Conservation (phyloP, 2,113 vertebrate genomes). For the Stegastes partitus region DNA sequence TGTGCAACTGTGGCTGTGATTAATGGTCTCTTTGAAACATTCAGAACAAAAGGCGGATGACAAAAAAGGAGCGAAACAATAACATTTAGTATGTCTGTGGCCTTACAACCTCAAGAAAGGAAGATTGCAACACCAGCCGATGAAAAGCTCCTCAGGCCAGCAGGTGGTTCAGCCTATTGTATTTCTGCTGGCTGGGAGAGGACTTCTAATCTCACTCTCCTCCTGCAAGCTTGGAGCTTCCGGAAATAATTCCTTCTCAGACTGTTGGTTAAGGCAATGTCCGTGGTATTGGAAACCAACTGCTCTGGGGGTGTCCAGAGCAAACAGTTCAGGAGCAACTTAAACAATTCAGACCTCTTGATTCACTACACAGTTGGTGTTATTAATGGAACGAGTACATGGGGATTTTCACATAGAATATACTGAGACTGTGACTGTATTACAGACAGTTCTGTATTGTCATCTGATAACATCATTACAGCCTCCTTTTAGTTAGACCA, state of each 20-base stretch:
- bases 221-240: constrained; percentile 67
- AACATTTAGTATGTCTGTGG: constrained; percentile 66
- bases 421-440: background rate
- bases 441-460: background rate
- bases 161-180: constrained; percentile 78
- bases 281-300: constrained; percentile 77
- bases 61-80: constrained; percentile 57
- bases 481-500: background rate
- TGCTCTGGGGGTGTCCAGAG: constrained; percentile 55
- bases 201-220: constrained; percentile 71
- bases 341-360: constrained; percentile 43
- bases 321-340: constrained; percentile 62
- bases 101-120: constrained; percentile 64
- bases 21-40: constrained; percentile 75
- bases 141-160: constrained; percentile 62
- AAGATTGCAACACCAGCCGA: constrained; percentile 58
- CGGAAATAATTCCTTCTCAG: constrained; percentile 80
- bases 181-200: constrained; percentile 59
- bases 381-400: constrained; percentile 4
- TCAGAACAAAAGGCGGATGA: constrained; percentile 43
- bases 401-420: background rate
- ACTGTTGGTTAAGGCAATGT: constrained; percentile 77
- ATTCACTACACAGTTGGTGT: constrained; percentile 26
- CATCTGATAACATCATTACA: background rate
- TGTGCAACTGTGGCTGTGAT: constrained; percentile 59